Conservation (phyloP, 2,888 invertebrate species). For the Dione vanillae region DNA sequence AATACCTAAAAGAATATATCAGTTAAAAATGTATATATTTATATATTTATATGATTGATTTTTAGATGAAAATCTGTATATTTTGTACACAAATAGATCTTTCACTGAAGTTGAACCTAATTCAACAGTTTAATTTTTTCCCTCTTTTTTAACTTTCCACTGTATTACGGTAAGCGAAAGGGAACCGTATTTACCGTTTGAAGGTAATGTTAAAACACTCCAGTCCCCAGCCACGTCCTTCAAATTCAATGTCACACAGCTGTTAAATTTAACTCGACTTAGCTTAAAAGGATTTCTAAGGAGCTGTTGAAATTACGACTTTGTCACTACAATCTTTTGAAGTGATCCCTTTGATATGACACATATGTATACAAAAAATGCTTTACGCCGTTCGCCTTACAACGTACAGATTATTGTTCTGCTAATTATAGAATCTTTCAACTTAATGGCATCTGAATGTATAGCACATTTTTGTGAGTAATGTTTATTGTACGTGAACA, state of each 20-base stretch:
- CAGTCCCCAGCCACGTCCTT: too few relatives aligned
- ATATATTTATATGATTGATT: background rate
- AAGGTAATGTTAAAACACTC: too few relatives aligned
- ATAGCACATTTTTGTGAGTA: slow-evolving; percentile 39
- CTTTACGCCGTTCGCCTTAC: slow-evolving; percentile 65
- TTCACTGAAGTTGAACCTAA: background rate
- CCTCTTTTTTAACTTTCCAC: too few relatives aligned
- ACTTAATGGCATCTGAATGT: slow-evolving; percentile 67
- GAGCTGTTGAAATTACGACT: slow-evolving; percentile 54
- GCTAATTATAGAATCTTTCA: slow-evolving; percentile 71
- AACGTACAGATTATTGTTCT: slow-evolving; percentile 58
- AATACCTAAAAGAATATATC: too few relatives aligned
- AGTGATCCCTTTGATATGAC: slow-evolving; percentile 75
- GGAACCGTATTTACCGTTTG: too few relatives aligned
- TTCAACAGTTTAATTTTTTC: background rate
- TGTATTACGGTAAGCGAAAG: too few relatives aligned
- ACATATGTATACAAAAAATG: slow-evolving; percentile 74
- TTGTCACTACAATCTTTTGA: slow-evolving; percentile 65
- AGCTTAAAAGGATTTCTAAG: slow-evolving; percentile 18
- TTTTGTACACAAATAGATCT: too few relatives aligned
- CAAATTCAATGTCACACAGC: slow-evolving; percentile 30
- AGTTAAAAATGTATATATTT: too few relatives aligned
- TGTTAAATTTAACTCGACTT: slow-evolving; percentile 18
- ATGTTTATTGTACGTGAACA: background rate
- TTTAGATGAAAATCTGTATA: too few relatives aligned